Percentiles rank a stretch among this genome's conserved stretches.
phyloP scores from a whole-genome alignment of 23 tunicate species.

The Phallusia fumigata region DNA sequence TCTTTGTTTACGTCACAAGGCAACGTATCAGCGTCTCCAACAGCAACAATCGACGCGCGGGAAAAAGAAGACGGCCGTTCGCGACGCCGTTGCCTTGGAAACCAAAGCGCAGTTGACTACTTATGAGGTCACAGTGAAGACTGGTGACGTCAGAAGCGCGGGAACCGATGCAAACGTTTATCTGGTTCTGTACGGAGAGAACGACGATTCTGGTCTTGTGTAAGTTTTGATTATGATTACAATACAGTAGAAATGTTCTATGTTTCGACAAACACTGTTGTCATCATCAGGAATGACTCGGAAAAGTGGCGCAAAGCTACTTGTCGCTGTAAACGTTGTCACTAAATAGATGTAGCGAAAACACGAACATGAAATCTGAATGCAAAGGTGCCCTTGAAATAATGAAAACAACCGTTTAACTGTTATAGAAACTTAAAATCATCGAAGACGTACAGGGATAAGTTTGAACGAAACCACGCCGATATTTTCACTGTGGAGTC shows the following conservation, averaged over 20 bases:
- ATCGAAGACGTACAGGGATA: conserved; percentile 91
- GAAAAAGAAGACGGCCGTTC: conserved; percentile 52
- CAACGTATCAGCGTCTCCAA: conserved; percentile 66
- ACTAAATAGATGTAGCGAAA: no score
- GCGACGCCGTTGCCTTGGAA: conserved; percentile 94
- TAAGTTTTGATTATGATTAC: conserved; percentile 34
- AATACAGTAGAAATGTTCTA: no score
- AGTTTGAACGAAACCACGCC: conserved; percentile 81
- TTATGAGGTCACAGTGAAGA: conserved; percentile 88
- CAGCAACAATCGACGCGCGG: conserved; percentile 35
- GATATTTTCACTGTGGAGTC: conserved; percentile 92
- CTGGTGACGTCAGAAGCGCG: conserved; percentile 77
- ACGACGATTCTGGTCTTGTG: conserved; percentile 94
- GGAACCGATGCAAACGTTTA: conserved; percentile 99
- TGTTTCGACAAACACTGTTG: no score
- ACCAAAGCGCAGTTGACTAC: conserved; percentile 90
- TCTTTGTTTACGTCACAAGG: conserved; percentile 25
- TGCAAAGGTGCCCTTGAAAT: no score
- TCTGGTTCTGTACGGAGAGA: conserved; percentile 85
- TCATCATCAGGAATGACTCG: no score
- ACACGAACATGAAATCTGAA: no score
- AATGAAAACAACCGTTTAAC: no score
- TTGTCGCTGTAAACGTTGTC: no score
- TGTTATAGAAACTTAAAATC: conserved; percentile 69
- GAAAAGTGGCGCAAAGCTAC: no score